Conservation (phyloP, 2,888 invertebrate species). For the Prosapia bicincta region DNA sequence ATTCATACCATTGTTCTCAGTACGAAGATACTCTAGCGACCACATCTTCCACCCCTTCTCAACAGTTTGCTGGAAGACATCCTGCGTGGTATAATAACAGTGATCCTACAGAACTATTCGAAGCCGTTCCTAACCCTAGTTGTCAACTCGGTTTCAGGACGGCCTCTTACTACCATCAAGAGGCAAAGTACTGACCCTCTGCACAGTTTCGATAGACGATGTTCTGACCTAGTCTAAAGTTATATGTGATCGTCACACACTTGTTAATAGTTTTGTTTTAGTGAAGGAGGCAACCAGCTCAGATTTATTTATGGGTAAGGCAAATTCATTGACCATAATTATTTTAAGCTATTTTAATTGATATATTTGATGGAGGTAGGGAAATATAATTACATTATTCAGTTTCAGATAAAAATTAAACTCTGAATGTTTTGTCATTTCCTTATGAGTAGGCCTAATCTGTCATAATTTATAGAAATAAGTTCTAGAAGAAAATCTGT, state of each 20-base stretch:
- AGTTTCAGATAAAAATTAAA: too few species aligned
- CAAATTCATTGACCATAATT: not conserved
- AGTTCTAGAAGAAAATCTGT: too few species aligned
- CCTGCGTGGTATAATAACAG: conserved; percentile 57
- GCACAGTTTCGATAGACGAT: conserved; percentile 11
- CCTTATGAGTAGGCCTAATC: too few species aligned
- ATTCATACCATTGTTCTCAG: conserved; percentile 34
- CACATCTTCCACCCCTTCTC: conserved; percentile 24
- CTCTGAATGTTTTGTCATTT: too few species aligned
- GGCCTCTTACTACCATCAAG: conserved; percentile 29
- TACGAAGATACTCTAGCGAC: conserved; percentile 33
- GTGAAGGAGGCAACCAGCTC: not conserved
- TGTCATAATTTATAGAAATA: too few species aligned
- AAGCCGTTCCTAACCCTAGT: conserved; percentile 46
- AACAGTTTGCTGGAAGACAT: conserved; percentile 36
- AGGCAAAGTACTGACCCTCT: conserved; percentile 28
- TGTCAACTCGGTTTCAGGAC: conserved; percentile 46
- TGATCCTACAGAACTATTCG: conserved; percentile 46
- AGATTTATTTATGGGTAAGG: not conserved
- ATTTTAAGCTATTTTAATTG: too few species aligned
- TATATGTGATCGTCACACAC: not conserved
- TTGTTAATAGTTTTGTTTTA: not conserved
- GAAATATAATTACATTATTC: too few species aligned
- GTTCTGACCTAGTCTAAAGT: not conserved
- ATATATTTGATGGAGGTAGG: too few species aligned